phyloP scores from a whole-genome alignment of 2,797 vertebrate genomes.

The Notoglanidium macrostoma region DNA sequence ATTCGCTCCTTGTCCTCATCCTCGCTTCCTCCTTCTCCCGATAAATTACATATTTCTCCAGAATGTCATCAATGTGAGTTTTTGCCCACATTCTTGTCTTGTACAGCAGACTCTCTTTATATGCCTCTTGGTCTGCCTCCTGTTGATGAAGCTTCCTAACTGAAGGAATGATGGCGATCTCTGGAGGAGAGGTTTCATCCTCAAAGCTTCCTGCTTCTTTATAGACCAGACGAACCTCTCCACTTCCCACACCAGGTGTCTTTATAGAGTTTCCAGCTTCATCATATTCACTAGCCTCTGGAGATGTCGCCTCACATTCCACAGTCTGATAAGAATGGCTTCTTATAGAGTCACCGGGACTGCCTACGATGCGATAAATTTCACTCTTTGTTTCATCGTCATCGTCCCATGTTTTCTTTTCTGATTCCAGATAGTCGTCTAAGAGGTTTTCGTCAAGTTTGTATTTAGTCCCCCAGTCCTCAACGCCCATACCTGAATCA shows the following conservation, averaged over 20 bases:
- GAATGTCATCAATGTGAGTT: conserved; percentile 71
- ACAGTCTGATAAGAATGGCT: conserved; percentile 72
- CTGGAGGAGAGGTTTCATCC: conserved; percentile 73
- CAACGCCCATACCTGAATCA: conserved; percentile 83
- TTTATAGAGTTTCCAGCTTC: conserved; percentile 64
- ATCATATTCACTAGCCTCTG: conserved; percentile 72
- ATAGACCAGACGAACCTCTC: conserved; percentile 69
- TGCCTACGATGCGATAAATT: conserved; percentile 72
- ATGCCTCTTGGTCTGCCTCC: conserved; percentile 50
- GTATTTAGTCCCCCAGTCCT: conserved; percentile 84
- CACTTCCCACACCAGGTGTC: conserved; percentile 54
- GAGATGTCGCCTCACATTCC: conserved; percentile 69
- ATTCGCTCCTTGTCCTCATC: conserved; percentile 70
- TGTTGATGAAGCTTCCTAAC: conserved; percentile 62
- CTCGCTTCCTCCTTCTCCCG: conserved; percentile 72
- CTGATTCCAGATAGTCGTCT: conserved; percentile 85
- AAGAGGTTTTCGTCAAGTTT: conserved; percentile 79
- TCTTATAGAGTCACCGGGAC: conserved; percentile 62
- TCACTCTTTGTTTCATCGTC: conserved; percentile 75
- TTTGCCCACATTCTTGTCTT: conserved; percentile 81
- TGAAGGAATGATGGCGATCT: conserved; percentile 78
- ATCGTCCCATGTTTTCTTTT: conserved; percentile 81
- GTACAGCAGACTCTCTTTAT: conserved; percentile 83
- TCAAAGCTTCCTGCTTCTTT: conserved; percentile 75
- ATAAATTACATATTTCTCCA: conserved; percentile 76